These are phyloP conservation scores for Thalassophryne amazonica DNA, from an alignment of 2,797 vertebrate genomes.

Conservation along the genomic window DNA sequence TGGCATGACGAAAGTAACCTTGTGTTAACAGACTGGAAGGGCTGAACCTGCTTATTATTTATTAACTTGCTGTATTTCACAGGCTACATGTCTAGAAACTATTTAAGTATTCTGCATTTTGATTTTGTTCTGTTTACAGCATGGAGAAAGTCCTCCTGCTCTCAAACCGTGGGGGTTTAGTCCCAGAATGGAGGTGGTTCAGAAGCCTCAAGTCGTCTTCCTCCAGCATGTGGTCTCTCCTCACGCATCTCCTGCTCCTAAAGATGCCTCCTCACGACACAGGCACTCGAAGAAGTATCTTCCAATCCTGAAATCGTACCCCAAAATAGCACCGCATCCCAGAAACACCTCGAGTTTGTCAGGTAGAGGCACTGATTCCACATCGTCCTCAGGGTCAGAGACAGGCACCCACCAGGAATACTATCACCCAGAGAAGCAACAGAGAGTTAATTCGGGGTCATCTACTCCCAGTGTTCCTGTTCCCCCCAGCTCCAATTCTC, in stretches of 20 bases:
- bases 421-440: slow-evolving; percentile 47
- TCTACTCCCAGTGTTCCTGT: slow-evolving; percentile 37
- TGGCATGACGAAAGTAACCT: too few relatives aligned
- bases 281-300: slow-evolving; percentile 83
- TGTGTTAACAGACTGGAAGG: too few relatives aligned
- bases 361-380: slow-evolving; percentile 60
- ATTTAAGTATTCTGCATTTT: not conserved
- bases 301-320: slow-evolving; percentile 89
- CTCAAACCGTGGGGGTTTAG: slow-evolving; percentile 84
- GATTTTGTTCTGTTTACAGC: slow-evolving; percentile 45
- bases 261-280: slow-evolving; percentile 73
- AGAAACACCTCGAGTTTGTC: slow-evolving; percentile 74
- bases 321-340: slow-evolving; percentile 90
- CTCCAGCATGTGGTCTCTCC: slow-evolving; percentile 79
- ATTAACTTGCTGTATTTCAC: too few relatives aligned
- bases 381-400: slow-evolving; percentile 45
- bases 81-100: too few relatives aligned
- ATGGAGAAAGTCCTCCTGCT: slow-evolving; percentile 71
- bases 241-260: slow-evolving; percentile 53
- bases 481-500: slow-evolving; percentile 18
- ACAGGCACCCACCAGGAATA: slow-evolving; percentile 42
- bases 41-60: too few relatives aligned
- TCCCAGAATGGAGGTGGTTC: slow-evolving; percentile 72
- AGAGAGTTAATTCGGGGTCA: slow-evolving; percentile 28
- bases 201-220: slow-evolving; percentile 84